Evolutionary conservation across 2,113 vertebrate genomes (phyloP), one percentile per base, ranked within the genome.

Genomic region (Zingel zingel): DNA sequence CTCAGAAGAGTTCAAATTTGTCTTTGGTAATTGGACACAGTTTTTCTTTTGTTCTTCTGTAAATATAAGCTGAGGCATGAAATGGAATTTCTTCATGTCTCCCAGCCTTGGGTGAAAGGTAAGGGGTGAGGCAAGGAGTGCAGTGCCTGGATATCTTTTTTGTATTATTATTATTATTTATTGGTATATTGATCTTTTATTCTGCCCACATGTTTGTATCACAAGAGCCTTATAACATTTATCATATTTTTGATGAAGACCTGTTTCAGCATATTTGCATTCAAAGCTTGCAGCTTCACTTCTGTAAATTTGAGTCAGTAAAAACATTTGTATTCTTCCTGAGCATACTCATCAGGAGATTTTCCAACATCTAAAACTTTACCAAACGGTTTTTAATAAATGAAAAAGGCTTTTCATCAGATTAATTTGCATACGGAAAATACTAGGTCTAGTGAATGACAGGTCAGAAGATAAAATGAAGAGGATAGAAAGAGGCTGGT

Each of bases 1-100:
- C 83, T 84, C 79, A 88, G 85, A 88, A 87, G 85, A 83, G 89
- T 90, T 93, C 81, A 85, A 79, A 93, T 93, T 91, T 89, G 88
- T 86, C 87, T 89, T 87, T 77, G 77, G 83, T 94, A 90, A 91
- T 90, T 92, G 87, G 90, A 92, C 81, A 89, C 82, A 81, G 61
- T 72, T 77, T 89, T 80, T 77, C 77, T 81, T 89, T 92, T 88
- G 74, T 86, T 91, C 84, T 80, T 85, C 79, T 86, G 89, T 85
- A 89, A 88, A 91, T 84, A 84, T 84, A 86, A 87, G 83, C 81
- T 14, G 57, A 88, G 85, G 79, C 86, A 87, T 88, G 83, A 90
- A 89, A 91, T 89, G 68, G 62, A 82, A 81, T 91, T 84, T 86
- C 82, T 85, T 90, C 86, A 85, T 81, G 85, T 67, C 64, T 75